Conservation (phyloP, 2,888 invertebrate genomes). For the Keiferia lycopersicella region DNA sequence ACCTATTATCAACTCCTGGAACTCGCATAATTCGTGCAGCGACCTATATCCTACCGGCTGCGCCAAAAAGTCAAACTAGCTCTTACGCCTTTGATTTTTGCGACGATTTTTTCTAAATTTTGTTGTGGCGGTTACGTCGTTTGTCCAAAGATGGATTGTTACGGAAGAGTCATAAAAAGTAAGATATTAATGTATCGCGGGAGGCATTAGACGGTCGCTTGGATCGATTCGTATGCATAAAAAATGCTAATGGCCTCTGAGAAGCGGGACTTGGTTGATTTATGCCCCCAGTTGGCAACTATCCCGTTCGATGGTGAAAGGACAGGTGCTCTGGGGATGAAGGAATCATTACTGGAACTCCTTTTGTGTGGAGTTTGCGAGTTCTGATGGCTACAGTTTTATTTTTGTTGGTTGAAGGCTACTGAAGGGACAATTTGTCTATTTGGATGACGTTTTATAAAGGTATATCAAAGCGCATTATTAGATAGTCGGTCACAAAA, state of each 20-base stretch:
- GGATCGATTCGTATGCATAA: slow-evolving; percentile 82
- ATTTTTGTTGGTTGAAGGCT: neutral
- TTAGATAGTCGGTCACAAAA: too few relatives aligned
- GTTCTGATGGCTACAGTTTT: slow-evolving; percentile 6
- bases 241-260: slow-evolving; percentile 77
- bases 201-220: slow-evolving; percentile 77
- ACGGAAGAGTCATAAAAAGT: slow-evolving; percentile 80
- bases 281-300: slow-evolving; percentile 68
- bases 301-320: slow-evolving; percentile 53
- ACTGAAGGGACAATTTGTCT: neutral
- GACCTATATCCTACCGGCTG: slow-evolving; percentile 25
- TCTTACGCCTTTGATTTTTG: neutral
- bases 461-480: too few relatives aligned
- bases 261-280: slow-evolving; percentile 72
- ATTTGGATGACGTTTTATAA: too few relatives aligned
- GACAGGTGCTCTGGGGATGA: slow-evolving; percentile 22
- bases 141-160: slow-evolving; percentile 65
- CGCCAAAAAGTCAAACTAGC: neutral
- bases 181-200: slow-evolving; percentile 82
- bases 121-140: slow-evolving; percentile 43
- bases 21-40: slow-evolving; percentile 51
- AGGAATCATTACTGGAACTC: slow-evolving; percentile 5
- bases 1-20: slow-evolving; percentile 76
- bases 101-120: neutral
- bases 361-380: slow-evolving; percentile 14